Base-by-base conservation (phyloP, 2,797 vertebrate species). In the Channallabes apus region DNA sequence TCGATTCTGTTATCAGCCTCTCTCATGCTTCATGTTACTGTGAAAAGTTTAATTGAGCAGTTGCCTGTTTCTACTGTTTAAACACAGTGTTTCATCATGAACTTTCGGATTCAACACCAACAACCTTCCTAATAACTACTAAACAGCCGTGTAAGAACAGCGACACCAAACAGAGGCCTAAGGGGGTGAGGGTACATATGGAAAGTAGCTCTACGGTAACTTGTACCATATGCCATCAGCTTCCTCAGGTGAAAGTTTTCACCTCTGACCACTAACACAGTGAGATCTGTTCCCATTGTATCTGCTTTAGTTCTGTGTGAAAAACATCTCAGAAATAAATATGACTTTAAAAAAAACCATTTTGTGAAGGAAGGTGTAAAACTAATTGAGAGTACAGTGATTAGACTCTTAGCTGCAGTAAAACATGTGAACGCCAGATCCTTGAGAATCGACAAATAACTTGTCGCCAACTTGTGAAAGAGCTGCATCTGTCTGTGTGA, bases 231-330 rank as follows among this genome's bases (percentile, higher is more conserved):
- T 67, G 68, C 9, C 6, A 61, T 79, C 67, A 4, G 51, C 80
- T 84, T 87, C 85, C 85, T 88, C 80, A 79, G 84, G 88, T 89
- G 84, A 80, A 71, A n/a, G 41, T 71, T 46, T 85, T 6, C 38
- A 38, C 38, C 38, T 6, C 38, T 78, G 46, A 56, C 62, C 84
- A 85, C 56, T 82, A 64, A 84, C 80, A 62, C 27, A 58, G 80
- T 24, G n/a, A 51, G 62, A 68, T 22, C 69, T 62, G 24, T 65
- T 11, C 32, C 38, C 41, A 56, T 32, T 68, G 67, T 29, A 68
- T 51, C n/a, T 82, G 46, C 46, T 27, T 68, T 29, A 67, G 15
- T 14, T 62, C 61, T 38, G 14, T 6, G 2, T 5, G 35, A 24
- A 61, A 59, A 62, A n/a, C 24, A 64, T 29, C 41, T 54, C 15